Base-by-base conservation (phyloP, 2,113 vertebrate genomes). In the Calonectris borealis region DNA sequence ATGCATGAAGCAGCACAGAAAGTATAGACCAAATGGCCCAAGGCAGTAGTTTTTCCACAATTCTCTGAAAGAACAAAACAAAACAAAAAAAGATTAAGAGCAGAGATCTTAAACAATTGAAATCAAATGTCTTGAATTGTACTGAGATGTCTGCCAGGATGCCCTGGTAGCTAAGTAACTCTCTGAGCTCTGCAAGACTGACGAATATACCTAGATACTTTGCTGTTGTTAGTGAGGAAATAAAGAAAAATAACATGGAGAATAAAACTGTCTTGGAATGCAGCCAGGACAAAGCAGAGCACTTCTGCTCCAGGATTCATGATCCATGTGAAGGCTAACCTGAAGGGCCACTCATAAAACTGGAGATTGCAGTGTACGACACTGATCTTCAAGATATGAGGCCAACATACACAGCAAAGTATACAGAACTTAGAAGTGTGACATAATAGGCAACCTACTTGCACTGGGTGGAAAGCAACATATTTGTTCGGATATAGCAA, bases 401-500 rank as follows among this genome's bases (percentile, higher is more conserved):
- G 75, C 66, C 82, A 78, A 26, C 4, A 34, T 11, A 48, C 2
- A 6, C 25, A 80, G 66, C 27, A 55, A 52, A 65, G 70, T 6
- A 36, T 10, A 26, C 24, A 29, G 62, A 61, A 31, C 25, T 46
- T 6, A 10, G 20, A 62, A 61, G 55, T 5, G 16, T 27, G 64
- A 51, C 42, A 27, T 18, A 64, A 27, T 8, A 31, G 72, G 36
- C 68, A 75, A 62, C 72, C 73, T 60, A 68, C 68, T 62, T 77
- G 86, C 32, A 49, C 1, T 1, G 65, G 27, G 57, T 5, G n/a
- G 40, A 57, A 76, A 93, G 86, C 94, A 92, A 93, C 15, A 19
- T 94, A 93, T 95, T 96, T 97, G 69, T 89, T 86, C 44, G 62
- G 69, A 78, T 83, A 12, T 66, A 49, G 46, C 48, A 70, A 96